Evolutionary conservation across 2,888 invertebrate genomes (phyloP), one percentile per base, ranked within the genome.

Genomic region (Galerucella pusilla): DNA sequence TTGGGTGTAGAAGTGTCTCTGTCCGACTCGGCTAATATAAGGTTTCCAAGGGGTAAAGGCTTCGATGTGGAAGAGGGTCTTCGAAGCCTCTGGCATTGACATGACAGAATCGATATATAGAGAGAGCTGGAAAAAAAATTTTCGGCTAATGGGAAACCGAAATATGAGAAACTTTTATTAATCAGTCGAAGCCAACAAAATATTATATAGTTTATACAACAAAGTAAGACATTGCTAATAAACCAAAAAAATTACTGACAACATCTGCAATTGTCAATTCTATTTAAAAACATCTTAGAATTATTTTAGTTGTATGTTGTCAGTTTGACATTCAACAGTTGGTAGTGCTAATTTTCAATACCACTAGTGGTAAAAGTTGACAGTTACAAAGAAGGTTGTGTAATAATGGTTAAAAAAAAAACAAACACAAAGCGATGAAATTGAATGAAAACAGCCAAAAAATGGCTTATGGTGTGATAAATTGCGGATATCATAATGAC

Each of bases 21-120:
- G 64, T 71, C 74, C 71, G 71, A 71, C 76, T 71, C 68, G 57
- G 75, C 75, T 80, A 81, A 82, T 82, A 82, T 81, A 82, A 80
- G 81, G 81, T 83, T 81, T 81, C 82, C 79, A 79, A 79, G 82
- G 81, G 82, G 81, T 81, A 79, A 79, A 80, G 77, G 80, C 81
- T 79, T 77, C 79, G 79, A 76, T 80, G 79, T 79, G 77, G 76
- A 79, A 80, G 81, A 80, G 81, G 80, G 77, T 76, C 71, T 72
- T 61, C 66, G 74, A 70, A 65, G 70, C 74, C 73, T 70, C 75
- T 75, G 78, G 75, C 75, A 76, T 76, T 75, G 78, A 78, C 77
- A 70, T 65, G 71, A 67, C 64, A 66, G 74, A 74, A 74, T 70
- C 72, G 76, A 76, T 74, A 77, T 60, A 63, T 68, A 68, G 70